These are phyloP conservation scores for Mythimna pallens DNA, from an alignment of 2,888 invertebrate genomes.

Conservation along the genomic window DNA sequence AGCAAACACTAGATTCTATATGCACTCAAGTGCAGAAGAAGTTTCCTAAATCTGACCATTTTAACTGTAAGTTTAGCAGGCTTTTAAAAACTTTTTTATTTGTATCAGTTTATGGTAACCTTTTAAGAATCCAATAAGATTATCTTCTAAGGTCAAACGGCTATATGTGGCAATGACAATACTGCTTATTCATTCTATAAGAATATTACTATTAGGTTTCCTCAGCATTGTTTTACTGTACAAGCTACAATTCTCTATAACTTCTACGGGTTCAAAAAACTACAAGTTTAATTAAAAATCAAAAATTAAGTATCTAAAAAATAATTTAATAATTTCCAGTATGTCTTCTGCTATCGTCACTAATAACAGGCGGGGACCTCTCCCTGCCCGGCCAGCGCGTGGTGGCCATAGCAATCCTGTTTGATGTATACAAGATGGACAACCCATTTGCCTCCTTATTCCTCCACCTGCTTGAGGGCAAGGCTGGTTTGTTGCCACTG, in stretches of 20 bases:
- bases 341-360: conserved; percentile 85
- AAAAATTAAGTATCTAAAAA: too few relatives aligned
- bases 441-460: conserved; percentile 86
- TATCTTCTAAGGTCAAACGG: not conserved
- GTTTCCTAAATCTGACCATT: conserved; percentile 94
- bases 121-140: conserved; percentile 14
- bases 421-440: conserved; percentile 85
- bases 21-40: conserved; percentile 94
- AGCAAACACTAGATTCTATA: conserved; percentile 94
- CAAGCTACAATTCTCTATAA: not conserved
- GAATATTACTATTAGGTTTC: not conserved
- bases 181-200: conserved; percentile 18
- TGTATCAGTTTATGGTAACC: conserved; percentile 14
- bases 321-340: conserved; percentile 73
- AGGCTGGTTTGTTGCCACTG: conserved; percentile 81
- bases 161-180: conserved; percentile 16
- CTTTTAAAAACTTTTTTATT: conserved; percentile 30
- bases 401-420: conserved; percentile 84
- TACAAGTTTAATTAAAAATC: not conserved
- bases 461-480: conserved; percentile 84
- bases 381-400: conserved; percentile 86
- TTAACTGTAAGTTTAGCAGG: conserved; percentile 91
- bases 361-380: conserved; percentile 86
- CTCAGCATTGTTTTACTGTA: not conserved
- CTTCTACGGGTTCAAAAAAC: not conserved